phyloP scores from a whole-genome alignment of 64 coral and sea anemone genomes.

The Montipora efflorescens region DNA sequence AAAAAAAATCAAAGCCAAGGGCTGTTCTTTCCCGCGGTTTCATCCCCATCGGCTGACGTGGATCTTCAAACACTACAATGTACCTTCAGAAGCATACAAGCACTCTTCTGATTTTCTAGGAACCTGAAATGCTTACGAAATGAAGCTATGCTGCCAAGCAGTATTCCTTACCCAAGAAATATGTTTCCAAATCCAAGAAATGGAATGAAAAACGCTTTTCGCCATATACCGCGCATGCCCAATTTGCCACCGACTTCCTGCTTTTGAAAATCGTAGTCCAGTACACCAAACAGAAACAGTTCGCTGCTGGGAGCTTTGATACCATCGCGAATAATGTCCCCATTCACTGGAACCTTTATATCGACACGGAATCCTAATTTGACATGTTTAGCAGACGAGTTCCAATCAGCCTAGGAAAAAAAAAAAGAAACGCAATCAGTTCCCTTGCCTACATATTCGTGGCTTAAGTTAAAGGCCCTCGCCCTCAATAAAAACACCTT shows the following conservation, averaged over 20 bases:
- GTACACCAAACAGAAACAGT: slow-evolving; percentile 77
- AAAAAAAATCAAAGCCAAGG: too few relatives aligned
- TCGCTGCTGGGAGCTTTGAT: slow-evolving; percentile 86
- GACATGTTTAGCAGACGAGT: slow-evolving; percentile 64
- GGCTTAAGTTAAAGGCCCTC: background rate
- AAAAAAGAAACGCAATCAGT: too few relatives aligned
- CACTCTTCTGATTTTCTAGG: too few relatives aligned
- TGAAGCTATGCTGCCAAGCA: too few relatives aligned
- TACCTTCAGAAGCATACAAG: too few relatives aligned
- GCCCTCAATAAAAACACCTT: background rate
- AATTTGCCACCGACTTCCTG: slow-evolving; percentile 79
- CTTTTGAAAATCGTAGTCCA: slow-evolving; percentile 82
- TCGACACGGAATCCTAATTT: slow-evolving; percentile 88
- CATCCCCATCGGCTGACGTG: too few relatives aligned
- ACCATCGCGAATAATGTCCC: slow-evolving; percentile 84
- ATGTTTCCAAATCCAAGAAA: slow-evolving; percentile 89
- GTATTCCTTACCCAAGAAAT: slow-evolving; percentile 66
- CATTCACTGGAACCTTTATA: slow-evolving; percentile 89
- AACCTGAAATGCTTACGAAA: too few relatives aligned
- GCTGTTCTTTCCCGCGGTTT: too few relatives aligned
- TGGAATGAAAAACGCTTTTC: slow-evolving; percentile 79
- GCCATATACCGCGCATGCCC: slow-evolving; percentile 93
- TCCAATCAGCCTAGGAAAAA: slow-evolving; percentile 86
- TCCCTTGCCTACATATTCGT: too few relatives aligned
- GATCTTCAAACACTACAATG: too few relatives aligned